Conservation (phyloP, 2,888 invertebrate species). For the Brachyptera risi region DNA sequence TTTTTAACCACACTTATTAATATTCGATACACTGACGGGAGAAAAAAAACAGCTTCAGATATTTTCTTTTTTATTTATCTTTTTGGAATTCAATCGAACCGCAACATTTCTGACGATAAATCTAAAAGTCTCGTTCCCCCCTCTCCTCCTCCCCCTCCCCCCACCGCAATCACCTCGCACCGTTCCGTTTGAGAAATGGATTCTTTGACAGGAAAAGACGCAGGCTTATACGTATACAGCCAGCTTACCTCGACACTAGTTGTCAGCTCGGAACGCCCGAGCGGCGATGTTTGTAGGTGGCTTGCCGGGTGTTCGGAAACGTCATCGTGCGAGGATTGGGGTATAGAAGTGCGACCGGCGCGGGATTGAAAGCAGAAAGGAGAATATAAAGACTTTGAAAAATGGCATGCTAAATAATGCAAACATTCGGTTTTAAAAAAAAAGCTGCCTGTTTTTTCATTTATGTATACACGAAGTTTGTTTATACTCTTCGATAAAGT, state of each 20-base stretch:
- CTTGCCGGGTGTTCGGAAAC: too few species aligned
- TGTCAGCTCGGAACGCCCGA: too few species aligned
- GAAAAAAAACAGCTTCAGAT: not conserved
- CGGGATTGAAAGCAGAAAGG: too few species aligned
- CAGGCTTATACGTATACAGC: too few species aligned
- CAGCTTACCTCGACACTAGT: too few species aligned
- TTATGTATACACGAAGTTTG: too few species aligned
- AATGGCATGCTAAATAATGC: slow-evolving; percentile 4
- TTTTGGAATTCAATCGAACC: slow-evolving; percentile 1
- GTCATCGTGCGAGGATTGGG: too few species aligned
- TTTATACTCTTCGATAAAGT: too few species aligned
- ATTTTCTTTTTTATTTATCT: not conserved
- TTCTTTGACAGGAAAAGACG: slow-evolving; percentile 12
- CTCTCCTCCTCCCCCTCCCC: not conserved
- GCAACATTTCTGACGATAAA: not conserved
- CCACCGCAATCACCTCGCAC: not conserved
- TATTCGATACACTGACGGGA: not conserved
- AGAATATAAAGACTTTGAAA: not conserved
- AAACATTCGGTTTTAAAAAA: slow-evolving; percentile 2
- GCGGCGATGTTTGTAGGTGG: too few species aligned
- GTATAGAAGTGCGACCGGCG: too few species aligned
- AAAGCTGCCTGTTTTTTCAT: too few species aligned
- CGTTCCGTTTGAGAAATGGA: not conserved
- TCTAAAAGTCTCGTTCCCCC: slow-evolving; percentile 1
- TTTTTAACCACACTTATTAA: too few species aligned